Percentiles rank a stretch among this genome's conserved stretches.
Conservation (phyloP, 2,113 vertebrate species). For the Suncus etruscus region DNA sequence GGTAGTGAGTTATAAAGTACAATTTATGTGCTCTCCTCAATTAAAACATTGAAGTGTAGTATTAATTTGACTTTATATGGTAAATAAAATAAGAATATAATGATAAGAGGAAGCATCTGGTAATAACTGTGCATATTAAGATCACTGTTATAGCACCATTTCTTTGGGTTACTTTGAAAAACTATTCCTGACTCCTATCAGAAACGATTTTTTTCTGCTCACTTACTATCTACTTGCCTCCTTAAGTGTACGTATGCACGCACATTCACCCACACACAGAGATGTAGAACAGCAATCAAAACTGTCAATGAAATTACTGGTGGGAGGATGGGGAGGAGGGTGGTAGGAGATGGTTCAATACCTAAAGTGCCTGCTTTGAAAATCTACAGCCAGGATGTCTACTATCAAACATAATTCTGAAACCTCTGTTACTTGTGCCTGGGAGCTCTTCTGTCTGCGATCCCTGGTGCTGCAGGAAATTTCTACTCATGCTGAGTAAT, state of each 20-base stretch:
- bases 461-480: too few species aligned
- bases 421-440: too few species aligned
- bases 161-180: not conserved
- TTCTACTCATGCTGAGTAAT: too few species aligned
- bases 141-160: not conserved
- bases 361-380: too few species aligned
- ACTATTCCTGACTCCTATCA: not conserved
- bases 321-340: too few species aligned
- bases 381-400: too few species aligned
- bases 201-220: not conserved
- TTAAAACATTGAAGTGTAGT: not conserved
- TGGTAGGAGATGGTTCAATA: too few species aligned
- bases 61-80: constrained; percentile 13
- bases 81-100: not conserved
- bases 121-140: not conserved
- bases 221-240: accelerated
- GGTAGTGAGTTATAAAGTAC: not conserved
- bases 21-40: not conserved
- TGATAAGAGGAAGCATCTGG: not conserved
- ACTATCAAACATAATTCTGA: too few species aligned
- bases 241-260: not conserved
- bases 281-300: too few species aligned
- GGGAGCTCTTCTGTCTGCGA: too few species aligned
- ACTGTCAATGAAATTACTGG: too few species aligned
- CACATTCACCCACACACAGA: too few species aligned